A percentile compares a stretch with the other conserved stretches of the same genome.
Evolutionary conservation across 2,797 vertebrate genomes (phyloP).

Genomic region (Sylvia borin): DNA sequence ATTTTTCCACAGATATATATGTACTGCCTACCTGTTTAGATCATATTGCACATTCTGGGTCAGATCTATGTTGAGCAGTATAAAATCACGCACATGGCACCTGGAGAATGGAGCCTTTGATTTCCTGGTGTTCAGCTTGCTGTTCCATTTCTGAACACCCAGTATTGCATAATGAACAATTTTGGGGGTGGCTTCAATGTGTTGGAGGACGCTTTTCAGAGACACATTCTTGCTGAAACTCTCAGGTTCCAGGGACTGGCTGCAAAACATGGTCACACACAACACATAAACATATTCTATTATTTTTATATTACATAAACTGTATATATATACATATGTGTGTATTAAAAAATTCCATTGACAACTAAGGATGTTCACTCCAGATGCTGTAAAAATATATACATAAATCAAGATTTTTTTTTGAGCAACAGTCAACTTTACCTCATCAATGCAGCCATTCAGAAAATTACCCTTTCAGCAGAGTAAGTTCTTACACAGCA

Average conservation of each 20-base stretch:
- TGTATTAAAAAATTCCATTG: background rate
- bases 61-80: constrained; percentile 94
- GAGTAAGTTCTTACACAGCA: background rate
- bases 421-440: background rate
- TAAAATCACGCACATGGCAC: constrained; percentile 91
- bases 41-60: constrained; percentile 98
- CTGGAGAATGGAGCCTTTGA: constrained; percentile 83
- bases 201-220: constrained; percentile 89
- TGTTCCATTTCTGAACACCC: constrained; percentile 93
- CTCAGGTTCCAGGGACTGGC: constrained; percentile 79
- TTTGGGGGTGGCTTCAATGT: constrained; percentile 94
- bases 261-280: constrained; percentile 57
- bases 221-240: constrained; percentile 85
- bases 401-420: background rate
- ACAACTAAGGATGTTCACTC: background rate
- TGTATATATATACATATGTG: too few relatives aligned
- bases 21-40: constrained; percentile 88
- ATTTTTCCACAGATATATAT: background rate
- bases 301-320: background rate
- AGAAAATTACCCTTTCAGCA: background rate
- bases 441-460: background rate
- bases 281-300: background rate
- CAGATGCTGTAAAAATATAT: background rate
- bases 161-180: constrained; percentile 90
- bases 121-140: constrained; percentile 76